phyloP scores from a whole-genome alignment of 1,140 invertebrate genomes.

The Drosophila ohnishii region DNA sequence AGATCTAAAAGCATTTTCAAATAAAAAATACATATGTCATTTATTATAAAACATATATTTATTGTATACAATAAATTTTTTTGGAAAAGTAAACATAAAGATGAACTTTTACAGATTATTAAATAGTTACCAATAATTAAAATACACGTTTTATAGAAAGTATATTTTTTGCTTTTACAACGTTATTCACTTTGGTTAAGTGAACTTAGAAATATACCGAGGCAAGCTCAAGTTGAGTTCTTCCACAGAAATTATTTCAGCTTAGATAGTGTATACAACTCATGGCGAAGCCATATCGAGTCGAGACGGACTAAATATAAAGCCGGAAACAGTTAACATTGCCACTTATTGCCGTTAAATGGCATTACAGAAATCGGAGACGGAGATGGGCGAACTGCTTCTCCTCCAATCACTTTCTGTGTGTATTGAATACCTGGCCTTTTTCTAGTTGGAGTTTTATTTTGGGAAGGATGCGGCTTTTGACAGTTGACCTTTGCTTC shows the following conservation, averaged over 20 bases:
- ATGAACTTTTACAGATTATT: background rate
- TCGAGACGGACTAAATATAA: constrained; percentile 41
- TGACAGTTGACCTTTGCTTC: constrained; percentile 66
- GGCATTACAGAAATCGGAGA: constrained; percentile 48
- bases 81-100: background rate
- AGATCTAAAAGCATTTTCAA: background rate
- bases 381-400: constrained; percentile 4
- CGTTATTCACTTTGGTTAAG: background rate
- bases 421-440: constrained; percentile 29
- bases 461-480: constrained; percentile 51
- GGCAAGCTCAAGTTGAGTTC: background rate
- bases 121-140: no score
- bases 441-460: constrained; percentile 38
- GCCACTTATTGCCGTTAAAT: constrained; percentile 74
- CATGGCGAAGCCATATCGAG: constrained; percentile 57
- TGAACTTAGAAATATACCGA: background rate
- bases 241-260: background rate
- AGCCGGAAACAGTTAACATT: constrained; percentile 77
- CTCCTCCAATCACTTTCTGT: background rate
- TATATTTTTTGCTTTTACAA: no score
- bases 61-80: no score
- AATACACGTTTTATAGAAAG: no score
- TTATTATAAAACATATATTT: background rate
- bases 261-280: constrained; percentile 14
- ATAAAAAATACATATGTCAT: background rate